phyloP scores from a whole-genome alignment of 1,140 invertebrate genomes.

The Aphidius gifuensis region DNA sequence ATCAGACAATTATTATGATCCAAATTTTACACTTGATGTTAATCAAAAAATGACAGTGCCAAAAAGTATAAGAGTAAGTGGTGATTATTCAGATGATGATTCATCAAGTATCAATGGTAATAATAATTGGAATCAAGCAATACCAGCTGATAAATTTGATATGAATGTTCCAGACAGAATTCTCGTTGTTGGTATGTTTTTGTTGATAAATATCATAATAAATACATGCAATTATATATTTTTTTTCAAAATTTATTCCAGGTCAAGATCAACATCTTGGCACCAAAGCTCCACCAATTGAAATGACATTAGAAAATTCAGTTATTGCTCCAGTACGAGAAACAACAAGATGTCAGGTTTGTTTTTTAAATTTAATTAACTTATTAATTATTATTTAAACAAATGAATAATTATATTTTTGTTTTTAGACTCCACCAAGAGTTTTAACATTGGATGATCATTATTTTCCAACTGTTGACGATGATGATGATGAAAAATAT shows the following conservation, averaged over 20 bases:
- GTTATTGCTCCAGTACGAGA: slow-evolving; percentile 67
- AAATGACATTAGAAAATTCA: slow-evolving; percentile 80
- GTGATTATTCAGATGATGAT: slow-evolving; percentile 65
- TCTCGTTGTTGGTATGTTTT: slow-evolving; percentile 67
- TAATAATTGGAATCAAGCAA: slow-evolving; percentile 59
- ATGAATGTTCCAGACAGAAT: slow-evolving; percentile 92
- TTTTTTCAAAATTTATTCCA: slow-evolving; percentile 28
- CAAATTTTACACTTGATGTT: slow-evolving; percentile 71
- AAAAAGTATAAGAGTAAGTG: slow-evolving; percentile 71
- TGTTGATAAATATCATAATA: not conserved
- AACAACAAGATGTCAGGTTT: slow-evolving; percentile 66
- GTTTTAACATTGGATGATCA: slow-evolving; percentile 79
- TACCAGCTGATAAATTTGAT: slow-evolving; percentile 67
- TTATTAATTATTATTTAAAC: slow-evolving; percentile 19
- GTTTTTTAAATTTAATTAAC: slow-evolving; percentile 15
- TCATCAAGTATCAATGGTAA: slow-evolving; percentile 58
- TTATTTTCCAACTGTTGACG: slow-evolving; percentile 72
- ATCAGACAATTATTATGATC: slow-evolving; percentile 66
- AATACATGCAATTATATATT: not conserved
- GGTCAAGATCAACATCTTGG: slow-evolving; percentile 81
- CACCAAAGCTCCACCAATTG: slow-evolving; percentile 74
- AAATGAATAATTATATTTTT: not conserved
- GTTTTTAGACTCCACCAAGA: slow-evolving; percentile 68
- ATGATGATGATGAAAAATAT: slow-evolving; percentile 49
- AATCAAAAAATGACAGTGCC: slow-evolving; percentile 76